Evolutionary conservation across 2,888 invertebrate genomes (phyloP).

Genomic region (Alentia gelatinosa): DNA sequence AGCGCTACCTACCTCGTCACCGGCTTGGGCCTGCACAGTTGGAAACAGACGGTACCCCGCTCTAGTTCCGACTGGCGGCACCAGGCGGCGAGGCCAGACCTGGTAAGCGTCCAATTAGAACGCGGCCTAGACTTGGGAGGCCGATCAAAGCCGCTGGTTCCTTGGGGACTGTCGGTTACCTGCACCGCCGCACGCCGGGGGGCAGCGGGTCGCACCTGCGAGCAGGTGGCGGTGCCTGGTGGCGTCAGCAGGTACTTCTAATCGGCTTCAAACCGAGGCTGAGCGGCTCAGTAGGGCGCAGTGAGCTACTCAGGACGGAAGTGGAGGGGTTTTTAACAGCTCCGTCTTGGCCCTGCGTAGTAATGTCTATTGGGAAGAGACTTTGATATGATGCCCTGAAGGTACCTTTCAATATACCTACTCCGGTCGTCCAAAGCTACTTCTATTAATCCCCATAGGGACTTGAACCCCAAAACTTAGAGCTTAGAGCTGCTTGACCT

Average conservation of each 20-base stretch:
- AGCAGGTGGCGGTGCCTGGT: background rate
- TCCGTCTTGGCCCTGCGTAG: too few species aligned
- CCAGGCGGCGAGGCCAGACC: background rate
- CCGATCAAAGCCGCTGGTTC: background rate
- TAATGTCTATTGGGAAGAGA: too few species aligned
- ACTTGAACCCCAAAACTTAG: too few species aligned
- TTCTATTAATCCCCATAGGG: too few species aligned
- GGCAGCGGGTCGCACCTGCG: background rate
- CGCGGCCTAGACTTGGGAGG: background rate
- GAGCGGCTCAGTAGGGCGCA: background rate
- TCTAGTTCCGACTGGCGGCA: background rate
- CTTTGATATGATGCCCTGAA: too few species aligned
- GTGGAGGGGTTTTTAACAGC: background rate
- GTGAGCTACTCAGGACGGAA: background rate
- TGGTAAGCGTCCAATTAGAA: constrained; percentile 10
- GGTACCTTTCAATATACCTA: too few species aligned
- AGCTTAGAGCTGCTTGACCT: too few species aligned
- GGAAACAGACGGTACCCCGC: background rate
- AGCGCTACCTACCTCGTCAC: background rate
- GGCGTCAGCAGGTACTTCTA: background rate
- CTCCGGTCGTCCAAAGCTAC: too few species aligned
- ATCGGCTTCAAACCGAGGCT: background rate
- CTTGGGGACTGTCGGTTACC: background rate
- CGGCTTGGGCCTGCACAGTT: background rate
- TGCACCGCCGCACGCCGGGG: background rate